Base-by-base conservation (phyloP, 2,113 vertebrate species). In the Sula dactylatra region DNA sequence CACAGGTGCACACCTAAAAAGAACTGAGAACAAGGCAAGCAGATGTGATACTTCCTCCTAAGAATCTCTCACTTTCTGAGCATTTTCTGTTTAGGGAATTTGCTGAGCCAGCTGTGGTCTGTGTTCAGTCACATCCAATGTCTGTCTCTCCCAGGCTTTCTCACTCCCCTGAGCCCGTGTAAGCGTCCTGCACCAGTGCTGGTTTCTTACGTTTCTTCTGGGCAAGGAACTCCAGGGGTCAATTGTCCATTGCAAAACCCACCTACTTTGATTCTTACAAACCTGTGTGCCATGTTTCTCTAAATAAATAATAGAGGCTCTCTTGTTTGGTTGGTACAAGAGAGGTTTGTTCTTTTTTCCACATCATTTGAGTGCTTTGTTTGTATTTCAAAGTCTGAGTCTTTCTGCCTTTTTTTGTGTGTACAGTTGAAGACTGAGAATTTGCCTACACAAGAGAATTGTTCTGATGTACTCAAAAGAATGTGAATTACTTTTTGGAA, bases 401-500 rank as follows among this genome's bases (percentile, higher is more conserved):
- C 59, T 95, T 89, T 93, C 79, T 88, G 84, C 86, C n/a, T 94
- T 69, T 79, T 79, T 62, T 54, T 56, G 36, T 76, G 70, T 36
- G 54, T 26, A 38, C 31, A n/a, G 61, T 54, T 40, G 77, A 69
- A 83, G 49, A 72, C 27, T 56, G 85, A 93, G 90, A 44, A 94
- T 95, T 89, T 94, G 82, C 81, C 82, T 92, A 80, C 91, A 77
- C 86, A 44, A 87, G 91, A 85, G 92, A 70, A 96, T 94, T 91
- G 70, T 79, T 95, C 91, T 73, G 79, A 70, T 84, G 55, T 34
- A 36, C 77, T 93, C 82, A 36, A 36, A 95, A 61, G 66, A 65
- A 82, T 87, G 72, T 27, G 95, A 96, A 94, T 88, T 89, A 55
- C 54, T 88, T 94, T 88, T 78, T 91, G 86, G 74, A 84, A 94